Conservation (phyloP, 2,113 vertebrate genomes). For the Passer montanus region DNA sequence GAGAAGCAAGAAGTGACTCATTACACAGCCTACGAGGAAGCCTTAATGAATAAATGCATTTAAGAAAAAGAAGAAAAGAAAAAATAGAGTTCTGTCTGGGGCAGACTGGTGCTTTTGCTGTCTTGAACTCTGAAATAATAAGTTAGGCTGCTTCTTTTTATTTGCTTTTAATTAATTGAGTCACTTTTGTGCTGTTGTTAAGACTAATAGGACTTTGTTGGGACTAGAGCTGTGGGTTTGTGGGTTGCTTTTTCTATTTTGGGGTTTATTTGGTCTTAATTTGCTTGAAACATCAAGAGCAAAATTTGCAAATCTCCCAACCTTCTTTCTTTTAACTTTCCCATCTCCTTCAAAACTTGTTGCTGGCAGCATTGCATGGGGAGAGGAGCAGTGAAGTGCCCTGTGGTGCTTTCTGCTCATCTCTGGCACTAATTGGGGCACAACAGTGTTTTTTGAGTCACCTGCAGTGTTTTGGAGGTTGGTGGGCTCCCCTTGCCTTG, state of each 20-base stretch:
- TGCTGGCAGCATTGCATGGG: neutral
- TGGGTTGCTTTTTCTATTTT: neutral
- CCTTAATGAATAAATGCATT: constrained; percentile 56
- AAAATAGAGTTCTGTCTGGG: constrained; percentile 3
- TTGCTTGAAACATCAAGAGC: neutral
- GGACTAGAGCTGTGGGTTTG: neutral
- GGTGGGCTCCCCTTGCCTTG: neutral
- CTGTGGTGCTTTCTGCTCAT: neutral
- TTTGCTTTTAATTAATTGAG: constrained; percentile 31
- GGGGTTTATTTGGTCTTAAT: neutral
- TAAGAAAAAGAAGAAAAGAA: neutral
- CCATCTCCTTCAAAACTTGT: neutral
- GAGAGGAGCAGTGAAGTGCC: neutral
- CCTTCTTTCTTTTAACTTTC: neutral
- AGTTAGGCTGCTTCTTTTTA: constrained; percentile 10
- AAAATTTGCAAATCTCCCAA: neutral
- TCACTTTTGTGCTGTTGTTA: neutral
- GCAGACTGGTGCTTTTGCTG: neutral
- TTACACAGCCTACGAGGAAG: constrained; percentile 28
- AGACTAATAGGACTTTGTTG: neutral
- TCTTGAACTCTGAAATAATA: constrained; percentile 9
- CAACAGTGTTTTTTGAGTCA: fast-evolving
- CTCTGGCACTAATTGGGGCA: neutral
- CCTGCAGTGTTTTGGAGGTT: neutral
- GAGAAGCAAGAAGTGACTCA: constrained; percentile 50